phyloP scores from a whole-genome alignment of 1,140 invertebrate genomes.

The Mercenaria mercenaria region DNA sequence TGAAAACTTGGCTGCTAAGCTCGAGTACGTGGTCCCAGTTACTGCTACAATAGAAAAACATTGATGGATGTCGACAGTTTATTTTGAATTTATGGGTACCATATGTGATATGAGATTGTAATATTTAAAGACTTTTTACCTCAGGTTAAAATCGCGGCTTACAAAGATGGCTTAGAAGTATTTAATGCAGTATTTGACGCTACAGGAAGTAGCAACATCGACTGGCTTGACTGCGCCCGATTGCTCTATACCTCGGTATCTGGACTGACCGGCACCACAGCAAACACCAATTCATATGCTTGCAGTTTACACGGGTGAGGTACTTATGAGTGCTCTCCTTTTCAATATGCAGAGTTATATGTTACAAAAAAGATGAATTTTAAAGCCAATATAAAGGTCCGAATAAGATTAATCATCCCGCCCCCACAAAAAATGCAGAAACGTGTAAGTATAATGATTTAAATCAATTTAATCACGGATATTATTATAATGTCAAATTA shows the following conservation, averaged over 20 bases:
- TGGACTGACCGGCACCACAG: not conserved
- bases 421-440: not conserved
- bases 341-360: too few species aligned
- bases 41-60: too few species aligned
- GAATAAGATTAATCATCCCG: not conserved
- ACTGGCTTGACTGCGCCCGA: constrained; percentile 27
- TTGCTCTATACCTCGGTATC: constrained; percentile 7
- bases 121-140: too few species aligned
- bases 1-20: too few species aligned
- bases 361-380: not conserved
- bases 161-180: constrained; percentile 49
- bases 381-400: not conserved
- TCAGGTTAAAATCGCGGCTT: constrained; percentile 49
- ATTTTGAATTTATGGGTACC: too few species aligned
- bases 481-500: too few species aligned
- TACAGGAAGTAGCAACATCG: constrained; percentile 9
- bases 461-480: too few species aligned
- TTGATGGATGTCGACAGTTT: too few species aligned
- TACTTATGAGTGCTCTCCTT: too few species aligned
- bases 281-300: constrained; percentile 7
- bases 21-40: too few species aligned
- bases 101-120: too few species aligned
- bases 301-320: constrained; percentile 43
- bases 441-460: too few species aligned
- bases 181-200: constrained; percentile 47